Conservation (phyloP, 2,113 vertebrate species). For the Corydoras sp. region DNA sequence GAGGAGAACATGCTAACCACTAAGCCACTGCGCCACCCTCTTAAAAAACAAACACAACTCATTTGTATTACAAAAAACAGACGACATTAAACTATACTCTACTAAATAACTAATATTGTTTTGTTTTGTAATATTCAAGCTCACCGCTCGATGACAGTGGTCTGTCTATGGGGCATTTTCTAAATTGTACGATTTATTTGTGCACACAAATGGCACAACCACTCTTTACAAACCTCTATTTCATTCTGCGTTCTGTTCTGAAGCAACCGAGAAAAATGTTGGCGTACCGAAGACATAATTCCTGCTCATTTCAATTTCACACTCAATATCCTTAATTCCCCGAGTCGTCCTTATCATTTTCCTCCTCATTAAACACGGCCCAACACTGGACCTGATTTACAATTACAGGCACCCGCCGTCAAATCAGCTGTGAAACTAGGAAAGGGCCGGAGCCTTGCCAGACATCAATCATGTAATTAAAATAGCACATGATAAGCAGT, state of each 20-base stretch:
- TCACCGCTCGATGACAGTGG: too few species aligned
- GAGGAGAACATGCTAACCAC: too few species aligned
- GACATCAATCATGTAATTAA: background rate
- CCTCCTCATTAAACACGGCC: background rate
- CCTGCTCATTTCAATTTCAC: conserved; percentile 7
- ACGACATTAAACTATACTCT: too few species aligned
- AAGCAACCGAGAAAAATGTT: background rate
- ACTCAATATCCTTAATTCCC: conserved; percentile 4
- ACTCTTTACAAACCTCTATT: background rate
- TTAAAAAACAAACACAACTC: too few species aligned
- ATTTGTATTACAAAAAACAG: too few species aligned
- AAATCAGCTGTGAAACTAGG: background rate
- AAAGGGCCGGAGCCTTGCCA: background rate
- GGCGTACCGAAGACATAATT: conserved; percentile 7
- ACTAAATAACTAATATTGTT: too few species aligned
- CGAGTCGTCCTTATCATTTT: background rate
- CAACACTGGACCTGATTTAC: conserved; percentile 4
- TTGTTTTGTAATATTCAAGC: too few species aligned
- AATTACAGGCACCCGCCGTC: background rate
- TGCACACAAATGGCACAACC: too few species aligned
- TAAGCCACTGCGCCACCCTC: too few species aligned
- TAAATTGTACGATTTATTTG: too few species aligned
- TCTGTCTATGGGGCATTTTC: too few species aligned
- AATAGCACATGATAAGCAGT: background rate
- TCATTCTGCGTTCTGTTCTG: background rate